Evolutionary conservation across 2,113 vertebrate genomes (phyloP), one percentile per base, ranked within the genome.

Genomic region (Labeo rohita): DNA sequence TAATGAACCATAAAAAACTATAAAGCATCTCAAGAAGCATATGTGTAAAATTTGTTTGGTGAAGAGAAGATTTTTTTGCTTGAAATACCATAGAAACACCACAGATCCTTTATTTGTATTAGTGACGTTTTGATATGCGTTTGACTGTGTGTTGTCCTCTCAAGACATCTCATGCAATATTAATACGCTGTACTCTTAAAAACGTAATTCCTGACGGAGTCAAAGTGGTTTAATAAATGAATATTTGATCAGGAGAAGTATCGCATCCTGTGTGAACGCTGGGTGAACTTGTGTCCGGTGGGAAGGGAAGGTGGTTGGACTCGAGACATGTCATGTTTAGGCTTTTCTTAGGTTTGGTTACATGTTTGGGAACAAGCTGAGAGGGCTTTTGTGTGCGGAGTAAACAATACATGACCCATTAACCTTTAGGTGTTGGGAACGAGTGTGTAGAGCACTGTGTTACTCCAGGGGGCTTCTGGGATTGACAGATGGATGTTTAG

Each of bases 341-440:
- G 47, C 75, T 83, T 59, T 50, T 65, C 18, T 50, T 66, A 80
- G 47, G 47, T 87, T 84, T 70, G 18, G 36, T 79, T 66, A 23
- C 78, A 54, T 88, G 85, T 88, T 87, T 86, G 78, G 77, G 77
- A 87, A 88, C 73, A 61, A 16, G 84, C 63, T 83, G 63, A 85
- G 80, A 76, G 50, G 59, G 36, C 65, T 79, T 75, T 84, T 75
- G 61, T 21, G 63, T 28, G 72, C 10, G 84, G 82, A 18, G 34
- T 85, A 87, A 88, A 88, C 83, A 80, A 28, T 13, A 23, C 13
- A 36, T 2, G 13, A 82, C 66, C 80, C 78, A 9, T 45, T 10
- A 54, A 90, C 73, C 83, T 90, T 74, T 70, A 80, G 6, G 78
- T 63, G 73, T 50, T 23, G 23, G 39, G 45, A 18, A 43, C 11